Evolutionary conservation across 1,140 invertebrate genomes (phyloP), one percentile per base, ranked within the genome.

Genomic region (Homalodisca vitripennis): DNA sequence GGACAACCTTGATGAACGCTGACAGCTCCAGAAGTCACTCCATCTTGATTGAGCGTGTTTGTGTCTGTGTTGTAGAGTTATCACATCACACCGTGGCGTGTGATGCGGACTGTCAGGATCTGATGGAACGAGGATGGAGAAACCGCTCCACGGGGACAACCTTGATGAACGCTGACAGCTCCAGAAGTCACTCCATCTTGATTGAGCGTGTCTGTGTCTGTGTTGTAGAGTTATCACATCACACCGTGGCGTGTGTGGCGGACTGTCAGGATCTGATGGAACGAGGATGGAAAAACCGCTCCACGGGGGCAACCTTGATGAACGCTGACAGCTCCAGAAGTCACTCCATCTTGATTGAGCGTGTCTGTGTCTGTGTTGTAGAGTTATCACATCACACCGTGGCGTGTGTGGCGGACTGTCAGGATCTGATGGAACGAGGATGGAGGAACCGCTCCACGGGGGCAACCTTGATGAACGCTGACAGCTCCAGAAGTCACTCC

Each of bases 291-390:
- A 85, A 84, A 32, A 89, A 91, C 75, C 80, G 92, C 71, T 83
- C 89, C 0, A 87, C 88, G 0, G 92, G 92, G 0, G 88, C 90
- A 0, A 94, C 92, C 0, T 83, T 92, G 41, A 94, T 94, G 92
- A 94, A 94, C 77, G 88, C 90, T 0, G 91, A 92, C 69, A 95
- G 92, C 30, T 94, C 92, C 0, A 83, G 95, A 51, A 88, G 86
- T 46, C 95, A 98, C 79, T 94, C 93, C 17, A 96, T 98, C 66
- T 93, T 98, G 77, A 94, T 91, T 0, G 87, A n/a, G n/a, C n/a
- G n/a, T n/a, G n/a, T n/a, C n/a, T n/a, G n/a, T n/a, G n/a, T n/a
- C n/a, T n/a, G n/a, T n/a, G n/a, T n/a, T 0, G 75, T 78, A 81
- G 89, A 88, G 41, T 76, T 94, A 30, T 88, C 88, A 0, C 85